Conservation (phyloP, 1,140 invertebrate genomes). For the Orchestia grillus region DNA sequence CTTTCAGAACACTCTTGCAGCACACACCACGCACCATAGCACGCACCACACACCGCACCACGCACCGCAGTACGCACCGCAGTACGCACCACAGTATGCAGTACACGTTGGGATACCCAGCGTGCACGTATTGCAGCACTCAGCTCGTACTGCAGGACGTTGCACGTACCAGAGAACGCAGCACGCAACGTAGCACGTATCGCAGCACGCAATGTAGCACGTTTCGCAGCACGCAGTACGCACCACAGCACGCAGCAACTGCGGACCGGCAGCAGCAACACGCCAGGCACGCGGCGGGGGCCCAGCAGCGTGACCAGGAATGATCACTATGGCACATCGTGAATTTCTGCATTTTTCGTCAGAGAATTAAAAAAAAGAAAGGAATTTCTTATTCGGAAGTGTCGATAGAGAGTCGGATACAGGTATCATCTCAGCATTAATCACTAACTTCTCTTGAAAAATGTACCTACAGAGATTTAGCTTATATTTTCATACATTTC, state of each 20-base stretch:
- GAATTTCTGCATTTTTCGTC: not conserved
- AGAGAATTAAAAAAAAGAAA: not conserved
- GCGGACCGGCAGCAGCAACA: too few species aligned
- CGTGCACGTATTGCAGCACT: too few species aligned
- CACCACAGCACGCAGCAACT: too few species aligned
- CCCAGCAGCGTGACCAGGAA: not conserved
- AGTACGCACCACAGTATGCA: too few species aligned
- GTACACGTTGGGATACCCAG: too few species aligned
- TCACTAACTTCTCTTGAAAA: not conserved
- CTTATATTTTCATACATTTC: too few species aligned
- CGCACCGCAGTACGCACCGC: too few species aligned
- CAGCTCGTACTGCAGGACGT: too few species aligned
- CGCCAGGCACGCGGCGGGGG: not conserved
- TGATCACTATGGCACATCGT: not conserved
- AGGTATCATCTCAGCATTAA: not conserved
- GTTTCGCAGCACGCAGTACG: too few species aligned
- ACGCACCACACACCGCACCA: not conserved
- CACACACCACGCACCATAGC: not conserved
- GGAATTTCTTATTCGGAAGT: not conserved
- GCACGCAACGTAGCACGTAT: too few species aligned
- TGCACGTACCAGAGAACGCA: too few species aligned
- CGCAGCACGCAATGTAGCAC: too few species aligned
- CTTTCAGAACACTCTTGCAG: not conserved
- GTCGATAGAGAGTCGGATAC: not conserved
- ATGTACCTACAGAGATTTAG: not conserved